These are phyloP conservation scores for Drosophila lacicola DNA, from an alignment of 2,888 invertebrate species.

Conservation along the genomic window DNA sequence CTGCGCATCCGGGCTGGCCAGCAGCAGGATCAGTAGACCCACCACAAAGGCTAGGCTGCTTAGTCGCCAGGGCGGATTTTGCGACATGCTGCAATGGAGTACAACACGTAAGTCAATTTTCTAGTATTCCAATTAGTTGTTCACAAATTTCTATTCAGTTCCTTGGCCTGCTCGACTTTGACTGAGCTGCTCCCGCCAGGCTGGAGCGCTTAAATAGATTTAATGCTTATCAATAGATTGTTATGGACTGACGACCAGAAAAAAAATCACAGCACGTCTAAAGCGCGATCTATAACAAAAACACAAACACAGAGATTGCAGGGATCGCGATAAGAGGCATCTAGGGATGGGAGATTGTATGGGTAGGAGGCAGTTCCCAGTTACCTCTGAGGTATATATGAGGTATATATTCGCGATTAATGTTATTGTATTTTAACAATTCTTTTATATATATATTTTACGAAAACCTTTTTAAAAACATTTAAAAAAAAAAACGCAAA, in stretches of 20 bases:
- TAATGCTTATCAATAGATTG: constrained; percentile 26
- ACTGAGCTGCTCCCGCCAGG: constrained; percentile 28
- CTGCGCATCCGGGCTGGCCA: constrained; percentile 55
- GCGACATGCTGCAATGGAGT: constrained; percentile 55
- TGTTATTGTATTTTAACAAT: too few relatives aligned
- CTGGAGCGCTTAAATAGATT: constrained; percentile 28
- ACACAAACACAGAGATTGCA: neutral
- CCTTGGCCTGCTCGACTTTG: constrained; percentile 16
- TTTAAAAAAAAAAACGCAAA: too few relatives aligned
- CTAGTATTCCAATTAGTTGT: neutral
- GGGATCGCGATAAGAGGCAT: constrained; percentile 21
- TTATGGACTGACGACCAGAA: neutral
- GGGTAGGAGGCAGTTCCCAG: neutral
- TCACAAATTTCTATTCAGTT: neutral
- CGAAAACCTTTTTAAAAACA: too few relatives aligned
- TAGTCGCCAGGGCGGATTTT: constrained; percentile 35
- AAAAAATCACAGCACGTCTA: neutral
- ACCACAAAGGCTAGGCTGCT: constrained; percentile 38
- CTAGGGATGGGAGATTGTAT: constrained; percentile 18
- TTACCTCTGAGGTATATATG: too few relatives aligned
- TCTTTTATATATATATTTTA: too few relatives aligned
- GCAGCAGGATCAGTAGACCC: constrained; percentile 54
- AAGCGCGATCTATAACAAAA: too few relatives aligned
- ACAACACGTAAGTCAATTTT: constrained; percentile 3
- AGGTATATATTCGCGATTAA: too few relatives aligned